Base-by-base conservation (phyloP, 2,888 invertebrate species). In the Athalia circularis region DNA sequence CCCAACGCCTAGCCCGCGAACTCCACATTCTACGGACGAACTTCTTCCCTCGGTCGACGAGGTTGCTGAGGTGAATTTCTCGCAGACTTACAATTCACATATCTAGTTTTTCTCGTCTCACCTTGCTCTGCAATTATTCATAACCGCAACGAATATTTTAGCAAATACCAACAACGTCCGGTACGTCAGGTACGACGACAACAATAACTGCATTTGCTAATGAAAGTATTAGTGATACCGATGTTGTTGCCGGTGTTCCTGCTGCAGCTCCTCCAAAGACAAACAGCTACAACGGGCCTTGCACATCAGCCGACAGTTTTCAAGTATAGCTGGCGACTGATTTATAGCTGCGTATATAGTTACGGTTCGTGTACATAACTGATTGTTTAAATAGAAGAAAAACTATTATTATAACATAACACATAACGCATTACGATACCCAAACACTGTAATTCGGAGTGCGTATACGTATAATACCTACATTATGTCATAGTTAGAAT, bases 21-120 rank as follows among this genome's bases (percentile, higher is more conserved):
- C 96, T 83, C 96, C 96, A 79, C 95, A 95, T 91, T 96, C 96
- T 75, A 95, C 95, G 80, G 96, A 96, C 91, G 96, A 96, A 91
- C 93, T 96, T 87, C 92, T 96, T 87, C 96, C 96, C 80, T 93
- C 95, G 84, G 94, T 96, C 86, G 94, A 95, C 90, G 96, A 96
- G 91, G 94, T 94, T 87, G 94, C 94, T 92, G 95, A 95, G 93
- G 94, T 94, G 48, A 6, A 43, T 7, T 3, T 50, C 48, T 91
- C 79, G 67, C 45, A 74, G 57, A 52, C 6, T 59, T 50, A 15
- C 15, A 57, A 67, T 11, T 75, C 67, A n/a, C n/a, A n/a, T 59
- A 57, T 50, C 57, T 68, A 50, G 50, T 52, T 78, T 77, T 75
- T 76, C 47, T 76, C 65, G 65, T 79, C 74, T 70, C 77, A 65